Evolutionary conservation across 2,888 invertebrate species (phyloP).

Genomic region (Ophraella communa): DNA sequence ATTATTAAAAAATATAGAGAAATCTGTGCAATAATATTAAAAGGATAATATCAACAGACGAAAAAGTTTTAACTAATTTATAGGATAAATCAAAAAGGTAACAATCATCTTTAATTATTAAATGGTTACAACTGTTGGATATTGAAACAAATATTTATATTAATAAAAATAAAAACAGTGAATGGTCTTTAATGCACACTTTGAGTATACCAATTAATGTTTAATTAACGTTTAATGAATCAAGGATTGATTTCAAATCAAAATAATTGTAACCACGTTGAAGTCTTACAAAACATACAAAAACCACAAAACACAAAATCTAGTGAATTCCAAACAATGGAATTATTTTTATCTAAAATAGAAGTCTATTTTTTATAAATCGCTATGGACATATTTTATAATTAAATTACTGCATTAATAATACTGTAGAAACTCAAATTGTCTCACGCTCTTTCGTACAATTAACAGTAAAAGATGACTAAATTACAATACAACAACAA

Average conservation of each 20-base stretch:
- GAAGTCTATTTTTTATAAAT: neutral
- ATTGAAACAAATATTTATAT: too few relatives aligned
- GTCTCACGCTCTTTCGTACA: too few relatives aligned
- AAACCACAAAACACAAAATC: neutral
- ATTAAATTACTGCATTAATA: too few relatives aligned
- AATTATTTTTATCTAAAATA: neutral
- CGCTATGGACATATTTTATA: too few relatives aligned
- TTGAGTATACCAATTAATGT: neutral
- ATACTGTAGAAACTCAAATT: too few relatives aligned
- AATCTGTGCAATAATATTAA: neutral
- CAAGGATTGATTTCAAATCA: too few relatives aligned
- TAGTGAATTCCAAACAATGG: neutral
- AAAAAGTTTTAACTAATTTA: neutral
- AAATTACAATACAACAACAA: too few relatives aligned
- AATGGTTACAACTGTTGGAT: too few relatives aligned
- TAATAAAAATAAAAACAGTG: too few relatives aligned
- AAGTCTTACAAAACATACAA: neutral
- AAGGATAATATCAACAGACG: neutral
- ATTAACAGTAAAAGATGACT: too few relatives aligned
- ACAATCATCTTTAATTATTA: too few relatives aligned
- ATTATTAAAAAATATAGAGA: slow-evolving; percentile 1
- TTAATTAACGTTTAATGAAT: too few relatives aligned
- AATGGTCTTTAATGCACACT: neutral
- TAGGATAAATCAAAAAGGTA: neutral
- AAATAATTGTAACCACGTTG: neutral